Base-by-base conservation (phyloP, 2,113 vertebrate species). In the Poecilia latipinna region DNA sequence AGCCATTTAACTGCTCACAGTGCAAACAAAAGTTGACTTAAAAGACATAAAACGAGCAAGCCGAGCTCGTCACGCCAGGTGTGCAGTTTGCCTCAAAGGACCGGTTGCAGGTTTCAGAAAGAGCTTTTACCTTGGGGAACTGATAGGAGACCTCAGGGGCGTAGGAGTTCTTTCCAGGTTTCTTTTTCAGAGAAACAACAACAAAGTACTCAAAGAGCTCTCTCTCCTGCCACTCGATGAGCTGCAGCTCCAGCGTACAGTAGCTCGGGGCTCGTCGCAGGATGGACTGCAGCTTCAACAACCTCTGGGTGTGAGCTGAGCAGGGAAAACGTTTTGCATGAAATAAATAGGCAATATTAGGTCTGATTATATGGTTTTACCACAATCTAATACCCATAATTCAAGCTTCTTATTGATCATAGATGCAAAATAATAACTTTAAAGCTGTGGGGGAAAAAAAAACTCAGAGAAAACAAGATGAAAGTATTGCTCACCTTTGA, bases 161-260 rank as follows among this genome's bases (percentile, higher is more conserved):
- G 87, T 97, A 99, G 54, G 96, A 97, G 89, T 96, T 99, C 90
- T 97, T 98, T 86, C 95, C 96, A 3, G 97, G 96, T 91, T 98
- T 99, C 94, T 97, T 98, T 94, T 97, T 99, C 86, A 99, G 92
- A 24, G 97, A 98, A 75, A 99, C 96, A 61, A 99, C 98, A 79
- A 99, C 97, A 88, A 99, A 99, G 89, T 97, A 99, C 85, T 99
- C 98, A 77, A 99, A 99, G 39, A 99, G 94, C 86, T 99, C 97
- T 74, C 98, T 95, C 83, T 99, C 98, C 91, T 99, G 98, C 98
- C 98, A 99, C 88, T 99, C 97, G 1, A 99, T 96, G 77, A 99
- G 94, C 92, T 99, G 97, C 88, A 99, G 93, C 90, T 99, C 98
- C 94, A 99, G 94, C 0, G 98, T 99, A 71, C 97, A 95, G 74